These are phyloP conservation scores for Apostichopus leukothele DNA, from an alignment of 53 echinoderm and acorn worm species.

Conservation along the genomic window DNA sequence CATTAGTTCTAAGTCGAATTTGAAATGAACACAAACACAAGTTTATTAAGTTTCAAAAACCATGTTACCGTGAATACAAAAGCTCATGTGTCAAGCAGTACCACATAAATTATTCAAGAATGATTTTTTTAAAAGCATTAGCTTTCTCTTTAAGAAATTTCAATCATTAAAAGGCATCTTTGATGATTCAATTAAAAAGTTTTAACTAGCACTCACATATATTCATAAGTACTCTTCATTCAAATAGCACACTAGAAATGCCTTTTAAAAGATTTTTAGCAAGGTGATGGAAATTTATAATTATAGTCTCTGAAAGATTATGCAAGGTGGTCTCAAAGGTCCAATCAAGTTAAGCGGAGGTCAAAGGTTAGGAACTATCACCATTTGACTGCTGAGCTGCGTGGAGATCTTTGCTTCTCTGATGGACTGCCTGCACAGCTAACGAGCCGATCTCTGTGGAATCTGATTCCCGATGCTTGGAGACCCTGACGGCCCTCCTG, in stretches of 20 bases:
- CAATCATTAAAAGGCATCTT: too few relatives aligned
- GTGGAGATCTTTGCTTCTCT: constrained; percentile 32
- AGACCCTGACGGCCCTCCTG: constrained; percentile 14
- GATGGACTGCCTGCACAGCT: constrained; percentile 35
- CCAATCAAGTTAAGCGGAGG: neutral
- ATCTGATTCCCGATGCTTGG: constrained; percentile 15
- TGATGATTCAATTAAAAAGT: too few relatives aligned
- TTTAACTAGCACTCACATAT: neutral
- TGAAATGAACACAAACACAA: neutral
- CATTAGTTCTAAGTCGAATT: too few relatives aligned
- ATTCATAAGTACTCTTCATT: neutral
- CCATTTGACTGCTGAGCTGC: constrained; percentile 40
- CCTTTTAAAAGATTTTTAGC: neutral
- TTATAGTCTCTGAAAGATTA: neutral
- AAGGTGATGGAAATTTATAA: constrained; percentile 4
- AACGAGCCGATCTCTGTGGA: constrained; percentile 21
- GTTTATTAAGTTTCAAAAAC: neutral
- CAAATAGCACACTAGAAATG: neutral
- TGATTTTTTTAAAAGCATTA: neutral
- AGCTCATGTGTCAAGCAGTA: neutral
- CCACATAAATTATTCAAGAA: neutral
- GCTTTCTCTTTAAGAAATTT: neutral
- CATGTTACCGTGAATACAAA: too few relatives aligned
- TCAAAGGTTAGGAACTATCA: constrained; percentile 17
- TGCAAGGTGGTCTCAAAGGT: neutral